Percentiles rank a stretch among this genome's conserved stretches.
phyloP scores from a whole-genome alignment of 2,797 vertebrate genomes.

The Sebastes cheni region DNA sequence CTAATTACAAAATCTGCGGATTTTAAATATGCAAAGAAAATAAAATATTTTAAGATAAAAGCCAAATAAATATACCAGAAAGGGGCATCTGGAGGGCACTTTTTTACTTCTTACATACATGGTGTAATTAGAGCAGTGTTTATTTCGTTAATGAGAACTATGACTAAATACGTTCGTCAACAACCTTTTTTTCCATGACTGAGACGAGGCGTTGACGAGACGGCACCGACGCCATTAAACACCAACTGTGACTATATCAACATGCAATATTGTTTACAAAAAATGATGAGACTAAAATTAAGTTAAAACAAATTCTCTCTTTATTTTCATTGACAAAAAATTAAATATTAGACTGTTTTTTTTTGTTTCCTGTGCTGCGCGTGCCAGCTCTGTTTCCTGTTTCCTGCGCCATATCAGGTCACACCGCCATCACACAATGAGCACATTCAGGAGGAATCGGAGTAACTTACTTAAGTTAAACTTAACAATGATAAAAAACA shows the following conservation, averaged over 20 bases:
- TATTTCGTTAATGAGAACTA: neutral
- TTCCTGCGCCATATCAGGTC: neutral
- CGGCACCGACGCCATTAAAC: neutral
- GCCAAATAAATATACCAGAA: conserved; percentile 15
- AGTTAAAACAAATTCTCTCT: neutral
- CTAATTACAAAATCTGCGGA: neutral
- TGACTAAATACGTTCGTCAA: neutral
- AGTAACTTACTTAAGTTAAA: neutral
- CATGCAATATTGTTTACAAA: neutral
- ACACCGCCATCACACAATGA: neutral
- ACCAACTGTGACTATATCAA: neutral
- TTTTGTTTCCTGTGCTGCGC: neutral
- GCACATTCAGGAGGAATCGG: neutral
- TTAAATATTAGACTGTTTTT: neutral
- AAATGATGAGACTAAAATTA: neutral
- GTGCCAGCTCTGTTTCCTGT: neutral
- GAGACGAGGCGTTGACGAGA: neutral
- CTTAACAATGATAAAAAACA: neutral
- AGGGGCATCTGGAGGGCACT: neutral
- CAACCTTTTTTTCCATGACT: neutral
- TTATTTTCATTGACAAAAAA: neutral
- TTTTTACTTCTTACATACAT: neutral
- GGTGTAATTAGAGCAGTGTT: neutral
- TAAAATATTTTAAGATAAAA: neutral
- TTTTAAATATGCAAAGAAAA: neutral